Percentiles rank a stretch among this genome's conserved stretches.
Evolutionary conservation across 2,888 invertebrate genomes (phyloP).

Genomic region (Tenthredo notha): DNA sequence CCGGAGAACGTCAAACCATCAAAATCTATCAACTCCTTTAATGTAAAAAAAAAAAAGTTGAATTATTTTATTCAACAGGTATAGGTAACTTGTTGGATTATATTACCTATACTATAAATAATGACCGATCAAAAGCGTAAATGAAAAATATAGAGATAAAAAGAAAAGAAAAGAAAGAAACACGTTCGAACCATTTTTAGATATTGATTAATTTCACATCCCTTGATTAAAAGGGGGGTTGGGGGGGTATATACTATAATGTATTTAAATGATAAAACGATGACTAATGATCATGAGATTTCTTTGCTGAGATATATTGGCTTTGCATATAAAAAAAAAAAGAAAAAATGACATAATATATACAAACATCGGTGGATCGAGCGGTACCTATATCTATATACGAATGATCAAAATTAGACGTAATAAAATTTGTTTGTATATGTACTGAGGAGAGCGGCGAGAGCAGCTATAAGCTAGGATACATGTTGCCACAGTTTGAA

Average conservation of each 20-base stretch:
- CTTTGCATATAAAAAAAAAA: background rate
- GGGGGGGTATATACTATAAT: too few relatives aligned
- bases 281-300: background rate
- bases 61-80: background rate
- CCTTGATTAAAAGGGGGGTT: too few relatives aligned
- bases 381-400: background rate
- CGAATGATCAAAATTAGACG: slow-evolving; percentile 44
- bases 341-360: slow-evolving; percentile 32
- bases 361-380: background rate
- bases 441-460: background rate
- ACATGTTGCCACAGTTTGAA: slow-evolving; percentile 39
- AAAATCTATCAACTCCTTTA: slow-evolving; percentile 30
- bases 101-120: too few relatives aligned
- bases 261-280: background rate
- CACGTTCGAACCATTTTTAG: background rate
- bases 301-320: background rate
- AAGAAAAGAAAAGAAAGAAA: background rate
- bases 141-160: background rate
- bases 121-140: background rate
- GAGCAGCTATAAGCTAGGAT: too few relatives aligned
- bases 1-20: slow-evolving; percentile 3
- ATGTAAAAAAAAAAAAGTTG: background rate
- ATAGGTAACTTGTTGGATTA: too few relatives aligned
- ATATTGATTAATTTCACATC: background rate
- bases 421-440: slow-evolving; percentile 44